Evolutionary conservation across 2,113 vertebrate genomes (phyloP), one percentile per base, ranked within the genome.

Genomic region (Coracopsis vasa): DNA sequence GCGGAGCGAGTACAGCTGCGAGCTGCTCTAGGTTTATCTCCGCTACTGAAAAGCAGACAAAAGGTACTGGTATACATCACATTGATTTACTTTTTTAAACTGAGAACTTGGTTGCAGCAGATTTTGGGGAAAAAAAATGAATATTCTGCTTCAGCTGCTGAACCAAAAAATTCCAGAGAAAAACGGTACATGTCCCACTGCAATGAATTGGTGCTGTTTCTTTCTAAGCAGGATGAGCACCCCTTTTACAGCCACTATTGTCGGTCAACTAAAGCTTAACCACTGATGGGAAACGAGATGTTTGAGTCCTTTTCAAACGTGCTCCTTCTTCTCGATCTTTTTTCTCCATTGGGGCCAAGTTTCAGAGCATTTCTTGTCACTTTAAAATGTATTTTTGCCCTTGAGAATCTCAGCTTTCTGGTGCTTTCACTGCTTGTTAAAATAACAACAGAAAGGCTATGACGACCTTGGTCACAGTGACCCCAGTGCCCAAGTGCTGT

Each of bases 1-100:
- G 69, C 80, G 50, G 13, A 94, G 80, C 1, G 1, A 84, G 89
- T 78, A 87, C 95, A 95, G 94, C 95, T 97, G 95, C 29, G 86
- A 92, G 91, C 69, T 91, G 80, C 35, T 81, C 84, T 92, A 92
- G 94, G 94, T 95, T 95, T 91, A 60, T 95, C 95, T 94, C 91
- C 91, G 88, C 83, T 39, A 67, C 80, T 75, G 80, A 91, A 89
- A 91, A 81, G 77, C 84, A 95, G 86, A 92, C 86, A 96, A 94
- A 95, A 95, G 86, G 95, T 96, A 60, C 73, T 92, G 91, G 65
- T 81, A 47, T 71, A 39, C 41, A 50, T 77, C 18, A 4, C 51
- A 78, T 15, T 58, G 33, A 58, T 72, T 92, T 67, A 80, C 25
- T 78, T 78, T 90, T 95, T 95, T 90, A 9, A 88, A 58, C 64